phyloP scores from a whole-genome alignment of 2,888 invertebrate species.

The Anarsia innoxiella region DNA sequence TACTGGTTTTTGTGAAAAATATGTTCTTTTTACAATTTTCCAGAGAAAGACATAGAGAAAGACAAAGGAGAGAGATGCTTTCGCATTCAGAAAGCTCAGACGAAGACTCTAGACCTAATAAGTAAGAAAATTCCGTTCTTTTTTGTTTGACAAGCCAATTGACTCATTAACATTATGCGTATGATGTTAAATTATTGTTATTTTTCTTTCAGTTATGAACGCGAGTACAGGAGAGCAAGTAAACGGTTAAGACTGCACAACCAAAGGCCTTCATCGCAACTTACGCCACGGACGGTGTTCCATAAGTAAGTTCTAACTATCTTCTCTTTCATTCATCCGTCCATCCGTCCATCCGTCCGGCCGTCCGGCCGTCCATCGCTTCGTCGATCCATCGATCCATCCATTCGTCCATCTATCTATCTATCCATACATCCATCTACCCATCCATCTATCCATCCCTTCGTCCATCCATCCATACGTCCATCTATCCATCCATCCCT shows the following conservation, averaged over 20 bases:
- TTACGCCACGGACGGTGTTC: slow-evolving; percentile 80
- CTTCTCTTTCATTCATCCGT: too few relatives aligned
- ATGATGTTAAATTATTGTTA: neutral
- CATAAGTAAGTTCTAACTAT: slow-evolving; percentile 77
- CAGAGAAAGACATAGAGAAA: slow-evolving; percentile 68
- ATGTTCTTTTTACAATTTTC: slow-evolving; percentile 22
- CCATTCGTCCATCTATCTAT: too few relatives aligned
- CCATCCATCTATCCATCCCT: too few relatives aligned
- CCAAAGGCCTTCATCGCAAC: slow-evolving; percentile 50
- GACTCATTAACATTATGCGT: too few relatives aligned
- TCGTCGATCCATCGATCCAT: too few relatives aligned
- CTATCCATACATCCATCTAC: too few relatives aligned
- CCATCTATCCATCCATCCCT: too few relatives aligned
- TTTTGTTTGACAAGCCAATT: neutral
- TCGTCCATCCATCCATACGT: too few relatives aligned
- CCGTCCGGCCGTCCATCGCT: too few relatives aligned
- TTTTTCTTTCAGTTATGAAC: slow-evolving; percentile 56
- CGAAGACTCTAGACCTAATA: slow-evolving; percentile 77
- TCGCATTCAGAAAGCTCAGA: slow-evolving; percentile 79
- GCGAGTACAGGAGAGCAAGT: slow-evolving; percentile 69
- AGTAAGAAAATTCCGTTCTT: slow-evolving; percentile 40
- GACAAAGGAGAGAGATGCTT: slow-evolving; percentile 63
- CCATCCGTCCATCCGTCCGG: too few relatives aligned
- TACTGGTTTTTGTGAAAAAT: too few relatives aligned
- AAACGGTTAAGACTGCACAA: slow-evolving; percentile 75